phyloP scores from a whole-genome alignment of 2,888 invertebrate species.

The Venustoraphidia nigricollis region DNA sequence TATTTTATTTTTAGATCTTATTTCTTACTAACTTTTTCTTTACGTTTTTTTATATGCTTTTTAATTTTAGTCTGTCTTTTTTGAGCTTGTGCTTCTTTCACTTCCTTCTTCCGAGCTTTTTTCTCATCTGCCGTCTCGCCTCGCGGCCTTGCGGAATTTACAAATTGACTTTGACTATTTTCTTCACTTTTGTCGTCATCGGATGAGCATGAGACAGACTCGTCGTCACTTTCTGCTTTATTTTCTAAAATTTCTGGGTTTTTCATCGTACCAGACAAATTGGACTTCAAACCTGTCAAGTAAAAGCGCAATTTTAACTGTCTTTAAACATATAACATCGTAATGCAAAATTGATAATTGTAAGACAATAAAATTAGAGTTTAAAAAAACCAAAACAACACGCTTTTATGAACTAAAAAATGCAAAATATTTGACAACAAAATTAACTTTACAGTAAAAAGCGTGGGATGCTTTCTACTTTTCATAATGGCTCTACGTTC shows the following conservation, averaged over 20 bases:
- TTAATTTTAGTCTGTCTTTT: constrained; percentile 79
- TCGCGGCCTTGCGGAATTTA: constrained; percentile 49
- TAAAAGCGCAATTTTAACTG: background rate
- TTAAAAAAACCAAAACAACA: too few relatives aligned
- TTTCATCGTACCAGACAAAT: constrained; percentile 55
- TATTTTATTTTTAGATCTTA: constrained; percentile 13
- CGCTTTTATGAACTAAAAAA: too few relatives aligned
- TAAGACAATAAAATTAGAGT: background rate
- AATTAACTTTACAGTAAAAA: too few relatives aligned
- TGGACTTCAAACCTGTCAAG: constrained; percentile 51
- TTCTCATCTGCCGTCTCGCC: constrained; percentile 71
- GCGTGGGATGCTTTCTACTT: too few relatives aligned
- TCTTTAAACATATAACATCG: background rate
- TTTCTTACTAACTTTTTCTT: constrained; percentile 47
- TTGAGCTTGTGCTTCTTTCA: constrained; percentile 80
- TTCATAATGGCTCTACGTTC: too few relatives aligned
- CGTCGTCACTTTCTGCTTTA: constrained; percentile 21
- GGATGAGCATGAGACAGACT: constrained; percentile 17
- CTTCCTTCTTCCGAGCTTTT: constrained; percentile 69
- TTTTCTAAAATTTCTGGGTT: constrained; percentile 46
- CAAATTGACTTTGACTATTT: constrained; percentile 35
- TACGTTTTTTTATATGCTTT: constrained; percentile 85
- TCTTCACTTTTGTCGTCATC: constrained; percentile 16
- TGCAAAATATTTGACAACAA: too few relatives aligned
- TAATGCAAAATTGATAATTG: background rate